Evolutionary conservation across 2,797 vertebrate species (phyloP).

Genomic region (Eulemur albifrons): DNA sequence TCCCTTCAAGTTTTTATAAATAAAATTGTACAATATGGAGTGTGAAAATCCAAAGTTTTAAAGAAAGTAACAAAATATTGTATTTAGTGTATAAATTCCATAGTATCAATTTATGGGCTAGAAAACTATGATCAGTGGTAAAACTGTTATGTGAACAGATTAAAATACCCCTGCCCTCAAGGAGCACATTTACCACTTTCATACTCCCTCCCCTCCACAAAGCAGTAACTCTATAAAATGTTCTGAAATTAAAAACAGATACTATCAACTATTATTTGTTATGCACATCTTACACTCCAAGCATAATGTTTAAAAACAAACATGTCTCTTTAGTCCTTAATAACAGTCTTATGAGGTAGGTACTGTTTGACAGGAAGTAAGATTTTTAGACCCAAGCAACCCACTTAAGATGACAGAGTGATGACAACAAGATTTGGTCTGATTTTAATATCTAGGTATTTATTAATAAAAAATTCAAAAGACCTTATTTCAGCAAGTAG

Average conservation of each 20-base stretch:
- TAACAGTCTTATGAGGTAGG: neutral
- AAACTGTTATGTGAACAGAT: neutral
- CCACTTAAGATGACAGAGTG: neutral
- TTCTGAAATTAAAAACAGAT: neutral
- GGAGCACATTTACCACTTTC: neutral
- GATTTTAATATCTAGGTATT: neutral
- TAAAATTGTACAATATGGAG: neutral
- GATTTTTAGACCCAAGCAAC: neutral
- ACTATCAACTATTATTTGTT: neutral
- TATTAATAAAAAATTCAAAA: neutral
- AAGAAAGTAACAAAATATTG: neutral
- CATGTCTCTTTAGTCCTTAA: neutral
- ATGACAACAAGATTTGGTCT: neutral
- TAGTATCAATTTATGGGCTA: neutral
- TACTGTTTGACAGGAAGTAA: neutral
- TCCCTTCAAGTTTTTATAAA: neutral
- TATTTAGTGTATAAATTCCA: neutral
- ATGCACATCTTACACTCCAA: neutral
- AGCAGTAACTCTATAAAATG: neutral
- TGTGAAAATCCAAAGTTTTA: neutral
- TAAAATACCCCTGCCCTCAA: neutral
- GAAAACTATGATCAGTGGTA: neutral
- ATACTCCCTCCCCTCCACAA: neutral
- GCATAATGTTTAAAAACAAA: neutral
- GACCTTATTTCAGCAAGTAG: neutral